Conservation (phyloP, 2,888 invertebrate species). For the Oscheius myriophilus region DNA sequence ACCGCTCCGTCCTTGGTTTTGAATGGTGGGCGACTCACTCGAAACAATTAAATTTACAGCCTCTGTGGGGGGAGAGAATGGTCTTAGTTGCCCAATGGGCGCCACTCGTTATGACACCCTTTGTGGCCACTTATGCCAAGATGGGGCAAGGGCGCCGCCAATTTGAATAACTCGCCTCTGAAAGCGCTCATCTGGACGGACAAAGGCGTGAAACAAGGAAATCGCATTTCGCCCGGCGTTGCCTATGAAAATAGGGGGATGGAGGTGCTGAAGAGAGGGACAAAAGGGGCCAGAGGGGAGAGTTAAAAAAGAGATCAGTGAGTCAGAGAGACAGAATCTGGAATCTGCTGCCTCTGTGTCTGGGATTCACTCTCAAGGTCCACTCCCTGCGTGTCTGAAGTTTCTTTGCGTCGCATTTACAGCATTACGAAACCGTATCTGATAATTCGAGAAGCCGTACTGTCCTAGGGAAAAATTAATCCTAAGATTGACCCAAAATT, state of each 20-base stretch:
- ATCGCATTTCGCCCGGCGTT: slow-evolving; percentile 26
- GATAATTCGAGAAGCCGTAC: too few relatives aligned
- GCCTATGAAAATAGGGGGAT: slow-evolving; percentile 26
- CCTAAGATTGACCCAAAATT: too few relatives aligned
- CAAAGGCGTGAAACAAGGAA: slow-evolving; percentile 35
- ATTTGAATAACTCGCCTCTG: slow-evolving; percentile 33
- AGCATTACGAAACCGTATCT: too few relatives aligned
- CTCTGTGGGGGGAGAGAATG: too few relatives aligned
- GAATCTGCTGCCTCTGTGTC: too few relatives aligned
- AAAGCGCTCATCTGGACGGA: slow-evolving; percentile 31
- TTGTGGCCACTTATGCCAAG: too few relatives aligned
- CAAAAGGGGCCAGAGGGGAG: not conserved
- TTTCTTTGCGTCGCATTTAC: slow-evolving; percentile 2
- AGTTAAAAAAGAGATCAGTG: not conserved
- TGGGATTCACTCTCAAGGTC: not conserved
- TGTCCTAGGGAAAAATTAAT: too few relatives aligned
- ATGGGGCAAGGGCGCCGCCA: slow-evolving; percentile 1
- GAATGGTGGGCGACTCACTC: too few relatives aligned
- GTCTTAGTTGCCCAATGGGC: too few relatives aligned
- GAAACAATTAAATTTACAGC: too few relatives aligned
- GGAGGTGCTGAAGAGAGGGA: not conserved
- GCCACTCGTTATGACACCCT: too few relatives aligned
- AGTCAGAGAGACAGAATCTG: not conserved
- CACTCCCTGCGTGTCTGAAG: not conserved
- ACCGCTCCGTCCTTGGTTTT: too few relatives aligned